phyloP scores from a whole-genome alignment of 2,888 invertebrate genomes.

The Melipona bicolor region DNA sequence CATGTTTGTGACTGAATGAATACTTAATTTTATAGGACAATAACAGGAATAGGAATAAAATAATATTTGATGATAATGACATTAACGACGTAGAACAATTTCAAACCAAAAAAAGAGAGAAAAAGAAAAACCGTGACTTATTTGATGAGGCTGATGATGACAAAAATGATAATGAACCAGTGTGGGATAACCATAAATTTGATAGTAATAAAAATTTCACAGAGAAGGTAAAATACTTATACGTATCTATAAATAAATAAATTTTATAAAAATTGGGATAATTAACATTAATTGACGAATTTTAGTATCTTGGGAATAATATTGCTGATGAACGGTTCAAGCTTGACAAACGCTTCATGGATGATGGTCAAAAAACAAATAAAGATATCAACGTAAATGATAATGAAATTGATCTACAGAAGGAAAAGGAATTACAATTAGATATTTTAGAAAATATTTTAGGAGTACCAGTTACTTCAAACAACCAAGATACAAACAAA shows the following conservation, averaged over 20 bases:
- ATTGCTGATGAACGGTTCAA: slow-evolving; percentile 91
- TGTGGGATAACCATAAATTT: slow-evolving; percentile 86
- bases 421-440: slow-evolving; percentile 86
- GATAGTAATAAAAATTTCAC: slow-evolving; percentile 80
- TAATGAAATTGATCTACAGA: slow-evolving; percentile 78
- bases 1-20: not conserved
- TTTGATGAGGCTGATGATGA: slow-evolving; percentile 85
- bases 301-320: slow-evolving; percentile 86
- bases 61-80: slow-evolving; percentile 87
- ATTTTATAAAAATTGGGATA: not conserved
- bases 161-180: slow-evolving; percentile 85
- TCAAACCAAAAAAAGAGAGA: slow-evolving; percentile 61
- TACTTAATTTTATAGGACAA: slow-evolving; percentile 59
- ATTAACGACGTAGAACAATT: slow-evolving; percentile 50
- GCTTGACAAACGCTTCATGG: slow-evolving; percentile 90
- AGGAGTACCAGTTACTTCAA: slow-evolving; percentile 83
- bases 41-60: slow-evolving; percentile 86
- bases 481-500: slow-evolving; percentile 44
- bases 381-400: slow-evolving; percentile 68
- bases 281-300: slow-evolving; percentile 27
- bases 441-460: slow-evolving; percentile 86
- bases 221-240: not conserved
- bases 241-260: not conserved
- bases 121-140: slow-evolving; percentile 67
- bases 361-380: slow-evolving; percentile 84